phyloP scores from a whole-genome alignment of 2,797 vertebrate genomes.

The Sebastes jordani region DNA sequence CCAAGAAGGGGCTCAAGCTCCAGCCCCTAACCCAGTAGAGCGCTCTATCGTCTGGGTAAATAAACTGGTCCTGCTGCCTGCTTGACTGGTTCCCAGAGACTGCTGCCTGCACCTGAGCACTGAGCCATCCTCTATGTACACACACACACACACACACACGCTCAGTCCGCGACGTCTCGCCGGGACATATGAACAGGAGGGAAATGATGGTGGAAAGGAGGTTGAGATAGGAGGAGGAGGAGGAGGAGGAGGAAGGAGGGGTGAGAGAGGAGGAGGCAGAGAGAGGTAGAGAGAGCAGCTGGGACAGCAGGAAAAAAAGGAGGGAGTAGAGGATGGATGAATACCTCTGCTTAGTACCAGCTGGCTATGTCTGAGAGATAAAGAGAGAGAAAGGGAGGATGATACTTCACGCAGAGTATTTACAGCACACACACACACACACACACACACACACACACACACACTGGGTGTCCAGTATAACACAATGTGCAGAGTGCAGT shows the following conservation, averaged over 20 bases:
- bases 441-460: conserved; percentile 11
- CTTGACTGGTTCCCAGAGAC: conserved; percentile 50
- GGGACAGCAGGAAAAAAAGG: conserved; percentile 51
- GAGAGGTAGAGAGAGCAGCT: conserved; percentile 60
- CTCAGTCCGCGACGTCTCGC: conserved; percentile 44
- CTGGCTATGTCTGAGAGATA: conserved; percentile 53
- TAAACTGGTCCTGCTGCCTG: conserved; percentile 44
- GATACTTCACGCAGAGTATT: conserved; percentile 25
- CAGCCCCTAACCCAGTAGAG: conserved; percentile 41
- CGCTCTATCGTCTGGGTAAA: conserved; percentile 43
- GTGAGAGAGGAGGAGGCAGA: conserved; percentile 39
- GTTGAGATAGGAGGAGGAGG: conserved; percentile 49
- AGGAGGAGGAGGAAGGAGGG: neutral
- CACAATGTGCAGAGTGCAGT: neutral
- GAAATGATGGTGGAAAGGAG: conserved; percentile 68
- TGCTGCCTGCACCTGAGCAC: conserved; percentile 59
- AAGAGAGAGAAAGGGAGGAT: conserved; percentile 38
- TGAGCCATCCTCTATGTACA: conserved; percentile 54
- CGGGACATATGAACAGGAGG: conserved; percentile 58
- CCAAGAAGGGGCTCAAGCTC: conserved; percentile 38
- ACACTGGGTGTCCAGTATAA: neutral
- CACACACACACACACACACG: conserved; percentile 3
- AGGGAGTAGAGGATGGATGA: conserved; percentile 57
- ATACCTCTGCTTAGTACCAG: conserved; percentile 69
- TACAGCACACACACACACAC: conserved; percentile 14